Conservation (phyloP, 2,113 vertebrate species). For the Ptyas mucosa region DNA sequence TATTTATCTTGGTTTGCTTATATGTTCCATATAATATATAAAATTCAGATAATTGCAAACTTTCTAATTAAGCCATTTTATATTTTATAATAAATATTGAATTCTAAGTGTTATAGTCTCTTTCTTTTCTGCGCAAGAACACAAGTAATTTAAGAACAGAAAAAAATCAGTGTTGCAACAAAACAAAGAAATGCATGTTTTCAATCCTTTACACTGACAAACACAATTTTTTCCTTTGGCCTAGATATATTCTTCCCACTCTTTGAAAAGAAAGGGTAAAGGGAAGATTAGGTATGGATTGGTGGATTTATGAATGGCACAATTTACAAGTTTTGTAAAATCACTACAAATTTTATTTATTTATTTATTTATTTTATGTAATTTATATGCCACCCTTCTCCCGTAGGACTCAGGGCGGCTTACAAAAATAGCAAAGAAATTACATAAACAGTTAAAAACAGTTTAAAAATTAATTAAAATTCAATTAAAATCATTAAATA, state of each 20-base stretch:
- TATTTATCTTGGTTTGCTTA: background rate
- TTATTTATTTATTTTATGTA: too few relatives aligned
- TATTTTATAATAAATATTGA: background rate
- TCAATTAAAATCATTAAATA: too few relatives aligned
- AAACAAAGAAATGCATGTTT: background rate
- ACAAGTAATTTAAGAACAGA: background rate
- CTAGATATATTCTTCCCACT: too few relatives aligned
- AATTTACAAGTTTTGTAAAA: background rate
- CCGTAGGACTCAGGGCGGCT: too few relatives aligned
- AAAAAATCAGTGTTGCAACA: background rate
- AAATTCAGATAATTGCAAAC: background rate
- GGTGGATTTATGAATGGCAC: background rate
- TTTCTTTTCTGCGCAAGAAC: background rate
- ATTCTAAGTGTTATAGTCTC: background rate
- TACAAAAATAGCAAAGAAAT: too few relatives aligned
- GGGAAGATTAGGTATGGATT: background rate
- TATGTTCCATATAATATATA: background rate
- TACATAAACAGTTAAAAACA: too few relatives aligned
- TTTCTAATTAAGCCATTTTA: background rate
- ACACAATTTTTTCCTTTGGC: too few relatives aligned
- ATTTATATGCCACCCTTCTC: too few relatives aligned
- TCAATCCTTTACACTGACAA: background rate
- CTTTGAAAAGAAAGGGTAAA: background rate
- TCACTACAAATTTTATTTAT: too few relatives aligned
- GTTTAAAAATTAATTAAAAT: too few relatives aligned